Conservation (phyloP, 2,797 vertebrate genomes). For the Spinibarbus caldwelli region DNA sequence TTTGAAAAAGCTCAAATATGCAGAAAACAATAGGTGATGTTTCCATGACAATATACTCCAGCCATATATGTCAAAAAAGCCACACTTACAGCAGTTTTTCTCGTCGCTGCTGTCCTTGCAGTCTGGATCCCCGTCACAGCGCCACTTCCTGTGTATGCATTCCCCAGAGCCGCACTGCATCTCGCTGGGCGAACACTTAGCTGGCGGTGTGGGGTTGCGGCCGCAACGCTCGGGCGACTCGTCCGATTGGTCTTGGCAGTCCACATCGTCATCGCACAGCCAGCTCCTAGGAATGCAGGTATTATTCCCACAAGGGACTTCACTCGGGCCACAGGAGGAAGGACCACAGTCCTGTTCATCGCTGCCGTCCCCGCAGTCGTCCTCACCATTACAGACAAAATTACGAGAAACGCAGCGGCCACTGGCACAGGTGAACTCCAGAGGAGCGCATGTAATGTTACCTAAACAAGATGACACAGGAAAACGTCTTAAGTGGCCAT, state of each 20-base stretch:
- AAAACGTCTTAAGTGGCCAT: not conserved
- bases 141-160: conserved; percentile 96
- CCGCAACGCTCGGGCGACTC: conserved; percentile 90
- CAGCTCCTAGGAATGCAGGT: conserved; percentile 91
- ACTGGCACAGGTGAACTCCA: conserved; percentile 93
- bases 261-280: conserved; percentile 95
- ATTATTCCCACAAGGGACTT: conserved; percentile 92
- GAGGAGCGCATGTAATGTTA: conserved; percentile 89
- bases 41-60: not conserved
- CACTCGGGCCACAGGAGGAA: conserved; percentile 86
- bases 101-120: conserved; percentile 97
- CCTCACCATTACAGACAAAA: conserved; percentile 94
- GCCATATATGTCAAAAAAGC: not conserved
- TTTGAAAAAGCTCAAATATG: not conserved
- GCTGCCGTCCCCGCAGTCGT: conserved; percentile 91
- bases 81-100: conserved; percentile 91
- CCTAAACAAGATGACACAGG: conserved; percentile 71
- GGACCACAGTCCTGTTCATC: conserved; percentile 89
- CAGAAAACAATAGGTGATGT: not conserved
- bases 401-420: conserved; percentile 91
- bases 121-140: conserved; percentile 93
- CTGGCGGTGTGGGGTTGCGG: conserved; percentile 81
- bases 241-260: conserved; percentile 94
- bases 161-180: conserved; percentile 91
- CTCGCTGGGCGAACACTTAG: conserved; percentile 86